Conservation (phyloP, 2,797 vertebrate genomes). For the Macroramphosus scolopax region DNA sequence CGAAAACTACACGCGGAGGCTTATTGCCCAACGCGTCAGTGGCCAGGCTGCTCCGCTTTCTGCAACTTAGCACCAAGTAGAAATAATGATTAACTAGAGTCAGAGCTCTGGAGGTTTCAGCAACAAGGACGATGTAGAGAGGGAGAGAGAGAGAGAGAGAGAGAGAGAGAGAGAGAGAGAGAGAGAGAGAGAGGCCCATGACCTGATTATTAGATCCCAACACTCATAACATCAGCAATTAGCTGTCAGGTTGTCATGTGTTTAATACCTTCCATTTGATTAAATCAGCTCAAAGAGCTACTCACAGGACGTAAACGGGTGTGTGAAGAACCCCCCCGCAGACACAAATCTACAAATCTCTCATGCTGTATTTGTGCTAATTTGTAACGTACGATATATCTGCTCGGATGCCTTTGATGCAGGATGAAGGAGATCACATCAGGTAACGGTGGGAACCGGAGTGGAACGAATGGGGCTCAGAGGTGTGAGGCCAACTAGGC, state of each 20-base stretch:
- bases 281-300: too few relatives aligned
- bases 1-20: slow-evolving; percentile 8
- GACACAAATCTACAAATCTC: neutral
- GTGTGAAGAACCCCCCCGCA: too few relatives aligned
- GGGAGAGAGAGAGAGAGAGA: slow-evolving; percentile 1
- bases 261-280: too few relatives aligned
- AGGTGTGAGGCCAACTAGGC: slow-evolving; percentile 45
- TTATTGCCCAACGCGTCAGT: slow-evolving; percentile 14
- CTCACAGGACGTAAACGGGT: too few relatives aligned
- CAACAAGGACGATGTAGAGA: slow-evolving; percentile 19
- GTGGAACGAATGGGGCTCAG: slow-evolving; percentile 40
- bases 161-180: neutral
- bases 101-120: neutral
- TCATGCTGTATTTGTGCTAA: slow-evolving; percentile 6
- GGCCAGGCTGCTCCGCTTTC: slow-evolving; percentile 21
- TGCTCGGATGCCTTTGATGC: slow-evolving; percentile 13
- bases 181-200: slow-evolving; percentile 3
- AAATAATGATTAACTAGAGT: slow-evolving; percentile 67
- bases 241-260: neutral
- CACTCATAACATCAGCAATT: neutral
- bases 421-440: slow-evolving; percentile 14
- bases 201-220: slow-evolving; percentile 1
- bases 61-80: slow-evolving; percentile 43
- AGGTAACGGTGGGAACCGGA: slow-evolving; percentile 13
- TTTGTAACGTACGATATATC: slow-evolving; percentile 17